Base-by-base conservation (phyloP, 2,113 vertebrate genomes). In the Dinomys branickii region DNA sequence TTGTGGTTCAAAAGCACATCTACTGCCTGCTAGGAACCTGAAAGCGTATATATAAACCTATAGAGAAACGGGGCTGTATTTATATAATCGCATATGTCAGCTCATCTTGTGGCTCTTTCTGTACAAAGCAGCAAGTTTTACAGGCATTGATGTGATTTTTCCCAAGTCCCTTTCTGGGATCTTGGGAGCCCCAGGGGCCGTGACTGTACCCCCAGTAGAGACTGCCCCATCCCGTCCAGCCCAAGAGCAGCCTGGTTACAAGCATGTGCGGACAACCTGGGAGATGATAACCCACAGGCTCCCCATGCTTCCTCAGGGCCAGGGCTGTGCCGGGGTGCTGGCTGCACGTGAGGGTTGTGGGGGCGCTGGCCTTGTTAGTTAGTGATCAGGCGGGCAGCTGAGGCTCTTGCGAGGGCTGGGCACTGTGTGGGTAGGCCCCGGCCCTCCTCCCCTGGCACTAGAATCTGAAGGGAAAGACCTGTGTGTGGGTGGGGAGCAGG, bases 61-160 rank as follows among this genome's bases (percentile, higher is more conserved):
- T 20, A 28, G 38, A 85, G 77, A 94, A 96, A n/a, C 4, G 30
- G 13, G 47, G 86, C 56, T n/a, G 6, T 58, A n/a, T 85, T 67
- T 54, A 41, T 71, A 73, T 0, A 81, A 94, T 78, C 7, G 58
- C 54, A 38, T 7, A 7, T 7, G 38, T 24, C 0, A 50, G 95
- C 94, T 96, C 52, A 71, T 41, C 11, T 71, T 33, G 77, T 11
- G 52, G 33, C 38, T 81, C 78, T 59, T 75, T 56, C 88, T 88
- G 81, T 82, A 92, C 73, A 52, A 95, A 96, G 95, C 95, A 61
- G 87, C 85, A 87, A 65, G 17, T 85, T 81, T 75, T 90, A 82
- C 63, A 71, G 20, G 59, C 33, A 59, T 35, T 59, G 44, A 65
- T 0, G 2, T 92, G 90, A 73, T 67, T 56, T 73, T 73, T 61